Percentiles rank a stretch among this genome's conserved stretches.
Evolutionary conservation across 2,113 vertebrate species (phyloP).

Genomic region (Gorilla gorilla): DNA sequence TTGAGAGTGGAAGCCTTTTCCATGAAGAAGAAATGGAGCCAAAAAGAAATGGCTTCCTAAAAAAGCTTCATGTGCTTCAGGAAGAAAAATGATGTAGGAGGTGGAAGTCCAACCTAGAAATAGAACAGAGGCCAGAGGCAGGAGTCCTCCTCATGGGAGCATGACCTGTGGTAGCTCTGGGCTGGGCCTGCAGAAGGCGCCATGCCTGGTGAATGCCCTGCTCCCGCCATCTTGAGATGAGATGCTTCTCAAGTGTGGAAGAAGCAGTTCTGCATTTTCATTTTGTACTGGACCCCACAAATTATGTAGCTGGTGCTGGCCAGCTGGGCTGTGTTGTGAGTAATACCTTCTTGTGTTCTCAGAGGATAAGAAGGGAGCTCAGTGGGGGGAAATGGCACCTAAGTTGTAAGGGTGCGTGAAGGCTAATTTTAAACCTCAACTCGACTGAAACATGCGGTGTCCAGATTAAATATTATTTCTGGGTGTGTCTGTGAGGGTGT

Average conservation of each 20-base stretch:
- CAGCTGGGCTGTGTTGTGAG: neutral
- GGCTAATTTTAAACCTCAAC: neutral
- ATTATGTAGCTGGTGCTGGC: neutral
- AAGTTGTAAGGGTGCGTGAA: neutral
- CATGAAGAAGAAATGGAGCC: neutral
- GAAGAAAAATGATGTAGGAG: neutral
- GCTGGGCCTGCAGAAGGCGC: fast-evolving
- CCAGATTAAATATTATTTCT: neutral
- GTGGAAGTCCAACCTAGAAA: neutral
- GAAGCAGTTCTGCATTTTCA: neutral
- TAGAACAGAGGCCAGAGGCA: neutral
- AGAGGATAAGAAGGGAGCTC: neutral
- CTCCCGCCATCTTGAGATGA: neutral
- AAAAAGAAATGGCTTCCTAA: neutral
- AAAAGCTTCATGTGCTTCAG: neutral
- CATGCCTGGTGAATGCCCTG: fast-evolving
- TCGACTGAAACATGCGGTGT: neutral
- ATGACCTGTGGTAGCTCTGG: fast-evolving
- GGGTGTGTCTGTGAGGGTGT: neutral
- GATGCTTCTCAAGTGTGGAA: neutral
- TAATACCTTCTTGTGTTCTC: neutral
- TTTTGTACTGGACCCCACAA: neutral
- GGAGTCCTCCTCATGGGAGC: neutral
- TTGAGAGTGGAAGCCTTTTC: neutral
- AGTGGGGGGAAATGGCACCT: neutral